Evolutionary conservation across 2,797 vertebrate species (phyloP).

Genomic region (Phrynocephalus forsythii): DNA sequence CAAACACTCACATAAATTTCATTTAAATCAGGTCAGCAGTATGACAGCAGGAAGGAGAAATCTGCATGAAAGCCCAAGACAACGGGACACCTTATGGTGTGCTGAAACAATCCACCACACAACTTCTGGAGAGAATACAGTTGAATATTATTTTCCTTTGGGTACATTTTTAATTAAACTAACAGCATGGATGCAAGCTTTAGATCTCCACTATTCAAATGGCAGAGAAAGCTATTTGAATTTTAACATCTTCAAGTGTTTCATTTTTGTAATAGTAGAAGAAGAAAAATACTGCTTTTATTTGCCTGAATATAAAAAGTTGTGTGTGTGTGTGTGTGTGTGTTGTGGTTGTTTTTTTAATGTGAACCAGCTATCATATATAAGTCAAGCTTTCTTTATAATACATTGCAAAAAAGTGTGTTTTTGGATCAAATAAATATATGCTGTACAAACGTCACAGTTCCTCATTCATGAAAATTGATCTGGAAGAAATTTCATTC

Average conservation of each 20-base stretch:
- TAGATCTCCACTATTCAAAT: constrained; percentile 78
- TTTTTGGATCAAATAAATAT: background rate
- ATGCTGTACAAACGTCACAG: background rate
- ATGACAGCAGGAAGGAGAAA: constrained; percentile 73
- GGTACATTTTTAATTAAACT: constrained; percentile 86
- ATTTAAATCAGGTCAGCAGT: constrained; percentile 82
- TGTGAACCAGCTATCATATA: constrained; percentile 38
- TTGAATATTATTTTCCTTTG: constrained; percentile 83
- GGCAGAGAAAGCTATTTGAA: constrained; percentile 76
- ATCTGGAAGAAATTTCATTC: background rate
- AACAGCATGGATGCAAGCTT: constrained; percentile 82
- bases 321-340: no score
- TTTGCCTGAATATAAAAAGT: constrained; percentile 63
- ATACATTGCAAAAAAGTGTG: background rate
- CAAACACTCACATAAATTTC: constrained; percentile 69
- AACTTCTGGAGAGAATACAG: constrained; percentile 82
- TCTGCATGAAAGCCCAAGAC: constrained; percentile 79
- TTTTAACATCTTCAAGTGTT: constrained; percentile 76
- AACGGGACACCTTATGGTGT: constrained; percentile 78
- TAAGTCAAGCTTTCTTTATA: constrained; percentile 33
- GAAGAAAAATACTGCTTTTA: constrained; percentile 47
- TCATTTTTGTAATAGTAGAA: constrained; percentile 36
- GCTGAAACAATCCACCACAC: constrained; percentile 81
- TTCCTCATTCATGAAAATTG: background rate
- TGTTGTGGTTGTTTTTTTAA: background rate